Base-by-base conservation (phyloP, 2,888 invertebrate species). In the Limnephilus marmoratus region DNA sequence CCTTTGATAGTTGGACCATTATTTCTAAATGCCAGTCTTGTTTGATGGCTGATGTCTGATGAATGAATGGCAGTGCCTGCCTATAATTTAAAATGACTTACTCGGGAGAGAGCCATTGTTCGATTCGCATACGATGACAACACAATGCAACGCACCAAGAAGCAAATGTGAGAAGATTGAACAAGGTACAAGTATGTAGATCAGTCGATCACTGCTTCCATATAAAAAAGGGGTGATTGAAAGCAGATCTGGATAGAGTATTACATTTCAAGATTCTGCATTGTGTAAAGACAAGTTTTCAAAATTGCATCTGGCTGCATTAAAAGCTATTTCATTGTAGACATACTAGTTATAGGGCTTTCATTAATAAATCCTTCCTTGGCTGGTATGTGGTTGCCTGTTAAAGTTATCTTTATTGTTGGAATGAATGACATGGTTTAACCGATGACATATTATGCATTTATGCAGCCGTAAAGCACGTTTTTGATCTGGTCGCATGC, bases 401-500 rank as follows among this genome's bases (percentile, higher is more conserved):
- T 31, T 18, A 34, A 31, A 31, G 34, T 34, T 83, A 34, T 83
- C 82, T 34, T 34, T 7, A 83, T 83, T 83, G 83, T 83, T 83
- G 34, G 37, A 83, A 83, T 83, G 83, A 83, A 34, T 37, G 83
- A 41, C 83, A 24, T 68, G 83, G 34, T 83, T 83, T 83, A 83
- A 31, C 37, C 34, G 37, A 83, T 83, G 83, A 83, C 83, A 83
- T 83, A 37, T 83, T 83, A 68, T 68, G 68, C 68, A 68, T 68
- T 24, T 68, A 68, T 68, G 68, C 83, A 83, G 83, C 34, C 83
- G 37, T 83, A 83, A 83, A 83, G 37, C 41, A 83, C 37, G 83
- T 41, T 49, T 88, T 88, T 88, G 88, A 68, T 88, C 29, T 88
- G 88, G 68, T 45, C 31, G 82, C 82, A 37, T 68, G 68, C 34